Conservation (phyloP, 2,113 vertebrate genomes). For the Athene cunicularia region DNA sequence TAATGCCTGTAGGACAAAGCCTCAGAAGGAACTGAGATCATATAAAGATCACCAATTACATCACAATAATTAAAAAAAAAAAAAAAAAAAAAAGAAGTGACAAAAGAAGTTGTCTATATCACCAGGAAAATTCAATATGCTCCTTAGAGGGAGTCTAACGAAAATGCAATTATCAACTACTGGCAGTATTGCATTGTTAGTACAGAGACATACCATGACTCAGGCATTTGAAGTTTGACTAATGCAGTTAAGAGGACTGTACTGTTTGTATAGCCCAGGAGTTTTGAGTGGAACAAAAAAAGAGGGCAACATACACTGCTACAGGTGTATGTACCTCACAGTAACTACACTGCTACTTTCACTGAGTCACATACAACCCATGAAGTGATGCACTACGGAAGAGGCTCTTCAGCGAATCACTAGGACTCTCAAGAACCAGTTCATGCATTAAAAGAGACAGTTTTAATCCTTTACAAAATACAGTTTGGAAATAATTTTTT, state of each 20-base stretch:
- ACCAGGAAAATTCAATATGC: neutral
- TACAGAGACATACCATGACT: neutral
- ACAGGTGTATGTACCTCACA: neutral
- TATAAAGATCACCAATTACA: neutral
- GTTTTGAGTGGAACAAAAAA: neutral
- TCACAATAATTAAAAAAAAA: neutral
- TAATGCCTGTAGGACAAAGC: neutral
- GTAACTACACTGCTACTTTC: neutral
- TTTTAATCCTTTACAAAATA: neutral
- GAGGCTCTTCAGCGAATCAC: neutral
- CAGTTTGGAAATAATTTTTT: neutral
- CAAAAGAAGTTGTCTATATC: neutral
- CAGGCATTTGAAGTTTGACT: neutral
- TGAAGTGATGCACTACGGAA: neutral
- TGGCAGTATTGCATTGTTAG: neutral
- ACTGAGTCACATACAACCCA: neutral
- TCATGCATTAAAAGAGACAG: neutral
- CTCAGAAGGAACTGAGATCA: neutral
- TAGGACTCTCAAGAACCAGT: neutral
- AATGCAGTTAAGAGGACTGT: neutral
- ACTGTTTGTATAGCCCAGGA: neutral
- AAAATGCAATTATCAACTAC: neutral
- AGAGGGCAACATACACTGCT: neutral
- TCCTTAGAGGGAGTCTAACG: neutral
- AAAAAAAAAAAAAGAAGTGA: neutral